Evolutionary conservation across 2,888 invertebrate genomes (phyloP), one percentile per base, ranked within the genome.

Genomic region (Rhingia rostrata): DNA sequence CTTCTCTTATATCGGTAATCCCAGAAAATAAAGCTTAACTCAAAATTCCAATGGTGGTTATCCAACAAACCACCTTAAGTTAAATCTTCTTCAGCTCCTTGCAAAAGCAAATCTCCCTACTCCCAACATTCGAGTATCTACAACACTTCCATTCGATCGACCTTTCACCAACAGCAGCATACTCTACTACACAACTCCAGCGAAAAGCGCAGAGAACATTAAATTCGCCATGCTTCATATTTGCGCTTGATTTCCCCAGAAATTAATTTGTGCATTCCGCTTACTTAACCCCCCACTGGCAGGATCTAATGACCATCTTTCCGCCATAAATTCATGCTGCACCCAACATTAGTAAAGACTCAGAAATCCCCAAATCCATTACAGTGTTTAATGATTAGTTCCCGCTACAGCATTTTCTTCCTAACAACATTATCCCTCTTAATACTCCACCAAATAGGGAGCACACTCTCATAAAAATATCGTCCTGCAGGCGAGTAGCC

Each of bases 341-440:
- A 77, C 77, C 70, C 54, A 41, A 70, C 70, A 80, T 80, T 80
- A 75, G 66, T 77, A 61, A 45, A 43, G 66, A 56, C 60, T 70
- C 64, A 64, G 45, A 84, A 69, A 74, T 70, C 74, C 74, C 60
- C 37, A 84, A 80, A 84, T 84, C 80, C 79, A 80, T 84, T 70
- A 84, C 74, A 84, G 84, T 70, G 74, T 84, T 80, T 80, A 84
- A 74, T 84, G 84, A 84, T 84, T 74, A 80, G 69, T 80, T 79
- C 49, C 64, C 58, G 74, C 74, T 70, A 60, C 60, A 61, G 45
- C 54, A 70, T 66, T 70, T 49, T 60, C 74, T 69, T 69, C 74
- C 64, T 74, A 80, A 74, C 80, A 84, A 64, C 69, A 74, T 74
- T 84, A 79, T 69, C 80, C 61, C 37, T 66, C 37, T 66, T 73